Base-by-base conservation (phyloP, 92 coral and sea anemone species). In the Actinostola sp. region DNA sequence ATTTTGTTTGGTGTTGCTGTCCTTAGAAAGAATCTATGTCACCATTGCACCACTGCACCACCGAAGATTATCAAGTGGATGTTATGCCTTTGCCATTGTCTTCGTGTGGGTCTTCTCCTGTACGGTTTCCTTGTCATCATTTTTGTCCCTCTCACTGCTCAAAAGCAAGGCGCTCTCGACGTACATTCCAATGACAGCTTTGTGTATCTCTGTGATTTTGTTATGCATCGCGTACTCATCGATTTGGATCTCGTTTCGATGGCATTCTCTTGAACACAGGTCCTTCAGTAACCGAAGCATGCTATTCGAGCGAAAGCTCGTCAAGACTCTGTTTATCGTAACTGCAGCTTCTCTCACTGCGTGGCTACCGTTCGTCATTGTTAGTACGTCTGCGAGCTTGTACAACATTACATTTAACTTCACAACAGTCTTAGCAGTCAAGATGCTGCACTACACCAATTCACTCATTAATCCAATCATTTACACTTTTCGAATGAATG, bases 341-440 rank as follows among this genome's bases (percentile, higher is more conserved):
- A 71, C 77, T 15, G 66, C 77, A 7, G 77, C 77, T 2, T 71
- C 77, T n/a, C 67, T 71, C 15, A 45, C 46, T 14, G 66, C 77
- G 0, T 71, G 77, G 77, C 54, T 71, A 11, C 77, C 77, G 20
- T 71, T 71, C 41, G 77, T 57, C 1, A 57, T 71, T 14, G 53
- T 57, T 29, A 71, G 66, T 24, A 71, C 66, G 14, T 44, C 66
- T 23, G 77, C 63, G 8, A 71, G 65, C 34, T 71, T 71, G 3
- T 43, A 71, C 23, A 33, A 39, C 51, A 27, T 71, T 29, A 32
- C 8, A 8, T 29, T 71, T 23, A 66, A 71, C 20, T 71, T 71
- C 67, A 1, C 50, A 1, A 36, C 46, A 0, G 77, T 71, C 8
- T 52, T 71, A 15, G 77, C 77, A 16, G 77, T 71, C 27, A 71